Evolutionary conservation across 2,113 vertebrate genomes (phyloP).

Genomic region (Equus przewalskii): DNA sequence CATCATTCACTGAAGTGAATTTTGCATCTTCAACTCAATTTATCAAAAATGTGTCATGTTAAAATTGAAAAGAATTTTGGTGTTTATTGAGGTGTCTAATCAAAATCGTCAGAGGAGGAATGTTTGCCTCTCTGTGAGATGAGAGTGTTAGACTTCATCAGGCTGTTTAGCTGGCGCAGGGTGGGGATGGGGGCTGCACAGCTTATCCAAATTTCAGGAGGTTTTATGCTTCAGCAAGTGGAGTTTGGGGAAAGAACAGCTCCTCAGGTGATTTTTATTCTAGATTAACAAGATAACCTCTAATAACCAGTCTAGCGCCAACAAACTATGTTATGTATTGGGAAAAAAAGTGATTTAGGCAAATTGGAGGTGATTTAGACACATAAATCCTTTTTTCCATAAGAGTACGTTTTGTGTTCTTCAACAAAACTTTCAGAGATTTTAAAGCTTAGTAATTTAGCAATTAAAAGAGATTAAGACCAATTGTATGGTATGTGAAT

Average conservation of each 20-base stretch:
- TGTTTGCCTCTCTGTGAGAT: background rate
- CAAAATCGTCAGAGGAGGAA: slow-evolving; percentile 44
- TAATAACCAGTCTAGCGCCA: slow-evolving; percentile 43
- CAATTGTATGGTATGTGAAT: slow-evolving; percentile 24
- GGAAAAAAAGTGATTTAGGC: background rate
- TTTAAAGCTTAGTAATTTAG: slow-evolving; percentile 67
- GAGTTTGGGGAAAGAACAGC: slow-evolving; percentile 36
- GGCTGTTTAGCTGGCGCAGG: slow-evolving; percentile 8
- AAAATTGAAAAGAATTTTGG: slow-evolving; percentile 65
- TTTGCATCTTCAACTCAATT: slow-evolving; percentile 65
- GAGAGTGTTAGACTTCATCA: slow-evolving; percentile 25
- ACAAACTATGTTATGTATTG: slow-evolving; percentile 30
- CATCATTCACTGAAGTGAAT: slow-evolving; percentile 64
- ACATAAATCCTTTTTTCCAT: slow-evolving; percentile 48
- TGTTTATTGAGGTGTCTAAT: slow-evolving; percentile 70
- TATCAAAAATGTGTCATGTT: slow-evolving; percentile 65
- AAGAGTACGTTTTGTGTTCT: slow-evolving; percentile 56
- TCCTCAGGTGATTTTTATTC: slow-evolving; percentile 31
- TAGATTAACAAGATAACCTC: slow-evolving; percentile 61
- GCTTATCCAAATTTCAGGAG: background rate
- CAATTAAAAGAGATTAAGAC: slow-evolving; percentile 64
- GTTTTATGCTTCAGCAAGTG: background rate
- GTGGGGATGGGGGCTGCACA: background rate
- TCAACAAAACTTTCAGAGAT: slow-evolving; percentile 52
- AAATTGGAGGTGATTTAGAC: slow-evolving; percentile 53